Evolutionary conservation across 2,113 vertebrate species (phyloP).

Genomic region (Anarrhichthys ocellatus): DNA sequence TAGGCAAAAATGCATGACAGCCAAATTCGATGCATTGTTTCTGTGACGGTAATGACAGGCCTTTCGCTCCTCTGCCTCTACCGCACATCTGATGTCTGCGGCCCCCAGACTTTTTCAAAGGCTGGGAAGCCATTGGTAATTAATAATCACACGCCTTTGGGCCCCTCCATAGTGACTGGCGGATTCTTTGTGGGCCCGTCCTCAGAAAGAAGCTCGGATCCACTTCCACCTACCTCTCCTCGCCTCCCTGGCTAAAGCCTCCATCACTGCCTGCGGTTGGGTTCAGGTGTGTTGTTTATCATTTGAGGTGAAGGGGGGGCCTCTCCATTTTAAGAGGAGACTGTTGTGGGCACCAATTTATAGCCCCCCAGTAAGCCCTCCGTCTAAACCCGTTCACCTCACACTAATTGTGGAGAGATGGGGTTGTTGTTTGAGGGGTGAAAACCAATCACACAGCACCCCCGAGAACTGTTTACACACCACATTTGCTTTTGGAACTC

Average conservation of each 20-base stretch:
- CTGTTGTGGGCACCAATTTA: conserved; percentile 23
- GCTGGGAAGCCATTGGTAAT: conserved; percentile 78
- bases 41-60: conserved; percentile 79
- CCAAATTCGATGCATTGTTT: conserved; percentile 82
- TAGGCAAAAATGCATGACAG: conserved; percentile 85
- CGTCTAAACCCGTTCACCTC: conserved; percentile 64
- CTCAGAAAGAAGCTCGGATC: conserved; percentile 47
- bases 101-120: conserved; percentile 59
- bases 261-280: conserved; percentile 25
- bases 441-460: conserved; percentile 41
- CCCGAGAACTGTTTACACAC: conserved; percentile 56
- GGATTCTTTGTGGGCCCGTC: conserved; percentile 63
- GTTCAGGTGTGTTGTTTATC: conserved; percentile 60
- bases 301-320: conserved; percentile 26
- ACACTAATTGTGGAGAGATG: conserved; percentile 50
- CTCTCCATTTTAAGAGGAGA: conserved; percentile 40
- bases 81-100: conserved; percentile 74
- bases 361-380: conserved; percentile 37
- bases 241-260: conserved; percentile 26
- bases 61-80: conserved; percentile 66
- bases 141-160: conserved; percentile 75
- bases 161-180: conserved; percentile 64
- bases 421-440: conserved; percentile 30
- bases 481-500: conserved; percentile 63
- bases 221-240: conserved; percentile 58